Evolutionary conservation across 2,888 invertebrate species (phyloP).

Genomic region (Sympetrum striolatum): DNA sequence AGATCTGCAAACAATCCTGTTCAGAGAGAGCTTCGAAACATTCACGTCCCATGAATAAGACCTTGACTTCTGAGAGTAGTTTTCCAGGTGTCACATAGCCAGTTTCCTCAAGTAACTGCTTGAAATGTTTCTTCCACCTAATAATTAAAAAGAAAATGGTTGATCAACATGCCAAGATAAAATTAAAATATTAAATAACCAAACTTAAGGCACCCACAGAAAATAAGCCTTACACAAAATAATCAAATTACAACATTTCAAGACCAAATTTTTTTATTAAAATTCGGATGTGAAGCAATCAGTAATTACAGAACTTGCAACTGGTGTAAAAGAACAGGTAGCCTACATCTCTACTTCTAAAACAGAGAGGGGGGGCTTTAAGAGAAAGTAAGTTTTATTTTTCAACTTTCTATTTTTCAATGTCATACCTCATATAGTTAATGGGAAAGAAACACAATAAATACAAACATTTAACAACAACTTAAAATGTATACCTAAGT

Average conservation of each 20-base stretch:
- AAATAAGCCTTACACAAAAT: not conserved
- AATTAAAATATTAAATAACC: not conserved
- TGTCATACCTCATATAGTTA: not conserved
- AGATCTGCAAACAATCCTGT: conserved; percentile 89
- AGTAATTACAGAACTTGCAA: not conserved
- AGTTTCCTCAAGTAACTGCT: conserved; percentile 89
- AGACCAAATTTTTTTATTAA: not conserved
- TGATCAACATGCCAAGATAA: not conserved
- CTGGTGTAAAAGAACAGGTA: not conserved
- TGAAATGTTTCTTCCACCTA: conserved; percentile 94
- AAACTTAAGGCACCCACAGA: not conserved
- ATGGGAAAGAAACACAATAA: not conserved
- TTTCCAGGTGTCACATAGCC: conserved; percentile 97
- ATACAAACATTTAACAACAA: conserved; percentile 7
- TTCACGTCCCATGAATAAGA: conserved; percentile 91
- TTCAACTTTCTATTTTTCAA: not conserved
- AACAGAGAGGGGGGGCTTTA: not conserved
- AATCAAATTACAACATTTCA: not conserved
- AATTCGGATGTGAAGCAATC: not conserved
- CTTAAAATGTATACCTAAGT: not conserved
- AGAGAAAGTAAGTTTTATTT: not conserved
- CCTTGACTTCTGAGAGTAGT: conserved; percentile 85
- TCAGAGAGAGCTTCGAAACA: conserved; percentile 92
- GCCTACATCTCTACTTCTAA: conserved; percentile 11
- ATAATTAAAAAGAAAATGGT: conserved; percentile 45